Evolutionary conservation across 30 jellyfish, hydroid and myxozoan genomes (phyloP), one percentile per base, ranked within the genome.

Genomic region (Catostylus mosaicus): DNA sequence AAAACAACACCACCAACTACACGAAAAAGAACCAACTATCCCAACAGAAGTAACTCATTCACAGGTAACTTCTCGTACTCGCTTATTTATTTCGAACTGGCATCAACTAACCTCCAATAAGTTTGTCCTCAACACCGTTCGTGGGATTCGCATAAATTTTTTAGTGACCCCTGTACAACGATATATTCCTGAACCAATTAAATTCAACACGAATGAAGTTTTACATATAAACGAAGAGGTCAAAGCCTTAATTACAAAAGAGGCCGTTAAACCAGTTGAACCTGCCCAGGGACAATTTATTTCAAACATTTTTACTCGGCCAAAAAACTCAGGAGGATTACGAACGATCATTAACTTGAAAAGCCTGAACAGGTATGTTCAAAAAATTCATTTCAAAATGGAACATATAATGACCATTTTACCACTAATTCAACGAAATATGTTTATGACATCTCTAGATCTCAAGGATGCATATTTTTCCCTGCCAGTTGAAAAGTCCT

Each of bases 391-490:
- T 48, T 36, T 62, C 36, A 82, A 54, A 56, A 70, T 69, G 88
- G 87, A 83, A 54, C 27, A 51, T 24, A 24, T 83, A 19, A 20
- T 59, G 23, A 40, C 75, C n/a, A 45, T 47, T 23, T 40, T 51
- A 18, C 47, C 57, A 19, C 46, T 75, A 14, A 64, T 84, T 45
- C 46, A 32, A 30, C 29, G 37, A 10, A 61, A 57, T 34, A 29
- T 79, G 34, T 82, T 16, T 43, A 31, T 82, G 73, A 75, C 95
- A 30, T 84, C 88, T 16, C 24, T 84, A 26, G 95, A 73, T 61
- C 29, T 84, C 14, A 73, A 63, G 48, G 95, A 84, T 30, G 84
- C 95, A 1, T 84, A 72, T 73, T 84, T 36, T 32, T 30, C 73
- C 31, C 75, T 84, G 27, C 35, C 59, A 4, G 43, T 84, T 7